Percentiles rank a stretch among this genome's conserved stretches.
Conservation (phyloP, 2,888 invertebrate species). For the Abrostola triplasia region DNA sequence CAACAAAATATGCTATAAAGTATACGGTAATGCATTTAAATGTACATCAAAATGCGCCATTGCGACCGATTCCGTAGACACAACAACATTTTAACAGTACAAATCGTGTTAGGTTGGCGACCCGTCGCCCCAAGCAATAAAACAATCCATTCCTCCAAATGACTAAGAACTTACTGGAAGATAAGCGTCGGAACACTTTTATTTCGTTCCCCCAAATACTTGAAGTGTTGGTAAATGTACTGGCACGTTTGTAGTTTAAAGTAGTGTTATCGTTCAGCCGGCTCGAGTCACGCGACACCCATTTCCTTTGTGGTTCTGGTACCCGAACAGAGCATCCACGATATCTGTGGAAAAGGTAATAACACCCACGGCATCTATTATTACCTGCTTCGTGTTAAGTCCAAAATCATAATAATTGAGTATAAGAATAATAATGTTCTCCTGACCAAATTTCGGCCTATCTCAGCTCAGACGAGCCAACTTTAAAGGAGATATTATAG, state of each 20-base stretch:
- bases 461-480: too few relatives aligned
- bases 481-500: too few relatives aligned
- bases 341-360: slow-evolving; percentile 39
- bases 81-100: slow-evolving; percentile 41
- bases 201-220: slow-evolving; percentile 48
- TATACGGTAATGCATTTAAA: slow-evolving; percentile 1
- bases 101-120: slow-evolving; percentile 48
- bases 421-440: too few relatives aligned
- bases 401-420: too few relatives aligned
- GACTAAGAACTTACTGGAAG: slow-evolving; percentile 43
- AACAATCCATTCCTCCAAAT: slow-evolving; percentile 50
- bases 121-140: slow-evolving; percentile 41
- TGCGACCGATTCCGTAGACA: slow-evolving; percentile 33
- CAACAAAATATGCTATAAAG: not conserved
- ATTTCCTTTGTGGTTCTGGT: slow-evolving; percentile 37
- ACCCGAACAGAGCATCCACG: slow-evolving; percentile 36
- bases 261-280: slow-evolving; percentile 50
- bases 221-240: slow-evolving; percentile 49
- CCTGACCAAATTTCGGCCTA: too few relatives aligned
- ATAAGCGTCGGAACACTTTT: slow-evolving; percentile 51
- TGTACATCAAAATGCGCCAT: slow-evolving; percentile 30
- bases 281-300: slow-evolving; percentile 51
- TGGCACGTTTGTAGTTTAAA: slow-evolving; percentile 50
- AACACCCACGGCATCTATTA: slow-evolving; percentile 41
- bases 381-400: slow-evolving; percentile 27